Percentiles rank a stretch among this genome's conserved stretches.
Evolutionary conservation across 2,888 invertebrate species (phyloP).

Genomic region (Mamestra brassicae): DNA sequence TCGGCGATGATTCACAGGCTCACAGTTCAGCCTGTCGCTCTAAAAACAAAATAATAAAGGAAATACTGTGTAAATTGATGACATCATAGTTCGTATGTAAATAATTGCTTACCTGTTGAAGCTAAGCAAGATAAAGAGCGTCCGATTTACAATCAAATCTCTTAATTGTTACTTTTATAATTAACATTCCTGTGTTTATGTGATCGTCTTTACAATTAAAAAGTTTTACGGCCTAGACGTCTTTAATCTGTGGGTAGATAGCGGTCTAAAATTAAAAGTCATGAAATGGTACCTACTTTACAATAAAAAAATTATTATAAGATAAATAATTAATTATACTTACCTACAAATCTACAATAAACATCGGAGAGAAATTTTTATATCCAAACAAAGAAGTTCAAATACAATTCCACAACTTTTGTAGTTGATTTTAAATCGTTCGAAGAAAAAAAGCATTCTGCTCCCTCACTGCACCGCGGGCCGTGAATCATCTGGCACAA

Average conservation of each 20-base stretch:
- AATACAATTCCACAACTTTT: constrained; percentile 1
- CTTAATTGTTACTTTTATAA: constrained; percentile 45
- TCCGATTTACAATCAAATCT: constrained; percentile 28
- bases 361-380: not conserved
- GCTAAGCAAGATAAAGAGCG: constrained; percentile 45
- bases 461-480: constrained; percentile 60
- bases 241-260: not conserved
- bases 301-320: not conserved
- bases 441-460: constrained; percentile 24
- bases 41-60: constrained; percentile 63
- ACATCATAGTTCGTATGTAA: constrained; percentile 61
- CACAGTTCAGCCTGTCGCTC: constrained; percentile 47
- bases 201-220: constrained; percentile 33
- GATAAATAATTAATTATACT: not conserved
- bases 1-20: constrained; percentile 76
- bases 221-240: constrained; percentile 15
- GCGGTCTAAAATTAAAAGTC: constrained; percentile 4
- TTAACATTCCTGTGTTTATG: constrained; percentile 43
- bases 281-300: not conserved
- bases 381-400: constrained; percentile 8
- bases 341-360: not conserved
- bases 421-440: not conserved
- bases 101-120: constrained; percentile 44
- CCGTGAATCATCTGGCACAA: constrained; percentile 63
- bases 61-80: constrained; percentile 64